phyloP scores from a whole-genome alignment of 2,888 invertebrate species.

The Hermodice carunculata region DNA sequence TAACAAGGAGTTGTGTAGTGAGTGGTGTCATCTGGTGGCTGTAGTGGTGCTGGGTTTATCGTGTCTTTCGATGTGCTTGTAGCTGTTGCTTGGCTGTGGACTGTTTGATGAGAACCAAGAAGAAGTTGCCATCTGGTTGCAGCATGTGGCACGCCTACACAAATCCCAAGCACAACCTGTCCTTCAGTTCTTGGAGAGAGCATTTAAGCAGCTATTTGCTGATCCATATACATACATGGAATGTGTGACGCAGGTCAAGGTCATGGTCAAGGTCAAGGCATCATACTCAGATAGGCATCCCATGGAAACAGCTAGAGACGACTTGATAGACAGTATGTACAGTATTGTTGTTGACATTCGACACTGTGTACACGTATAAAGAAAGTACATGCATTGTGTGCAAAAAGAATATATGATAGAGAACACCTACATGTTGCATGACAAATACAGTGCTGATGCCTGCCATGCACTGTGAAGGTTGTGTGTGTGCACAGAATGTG shows the following conservation, averaged over 20 bases:
- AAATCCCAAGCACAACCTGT: not conserved
- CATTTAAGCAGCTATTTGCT: constrained; percentile 13
- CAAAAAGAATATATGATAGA: no score
- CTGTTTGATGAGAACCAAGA: constrained; percentile 21
- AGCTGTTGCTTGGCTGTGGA: constrained; percentile 30
- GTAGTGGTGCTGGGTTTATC: no score
- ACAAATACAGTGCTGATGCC: no score
- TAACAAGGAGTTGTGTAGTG: no score
- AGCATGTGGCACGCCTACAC: not conserved
- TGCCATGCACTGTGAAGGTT: no score
- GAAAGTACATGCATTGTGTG: no score
- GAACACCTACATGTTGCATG: no score
- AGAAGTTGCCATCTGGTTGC: constrained; percentile 32
- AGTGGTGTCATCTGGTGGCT: no score
- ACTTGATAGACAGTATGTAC: constrained; percentile 6
- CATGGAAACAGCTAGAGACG: not conserved
- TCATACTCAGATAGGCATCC: no score
- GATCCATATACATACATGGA: constrained; percentile 32
- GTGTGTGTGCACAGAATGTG: no score
- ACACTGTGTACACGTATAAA: no score
- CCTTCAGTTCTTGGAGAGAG: constrained; percentile 24
- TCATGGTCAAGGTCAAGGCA: not conserved
- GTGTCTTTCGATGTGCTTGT: not conserved
- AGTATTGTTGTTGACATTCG: no score
- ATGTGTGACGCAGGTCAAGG: not conserved